Base-by-base conservation (phyloP, 2,797 vertebrate genomes). In the Chelon labrosus region DNA sequence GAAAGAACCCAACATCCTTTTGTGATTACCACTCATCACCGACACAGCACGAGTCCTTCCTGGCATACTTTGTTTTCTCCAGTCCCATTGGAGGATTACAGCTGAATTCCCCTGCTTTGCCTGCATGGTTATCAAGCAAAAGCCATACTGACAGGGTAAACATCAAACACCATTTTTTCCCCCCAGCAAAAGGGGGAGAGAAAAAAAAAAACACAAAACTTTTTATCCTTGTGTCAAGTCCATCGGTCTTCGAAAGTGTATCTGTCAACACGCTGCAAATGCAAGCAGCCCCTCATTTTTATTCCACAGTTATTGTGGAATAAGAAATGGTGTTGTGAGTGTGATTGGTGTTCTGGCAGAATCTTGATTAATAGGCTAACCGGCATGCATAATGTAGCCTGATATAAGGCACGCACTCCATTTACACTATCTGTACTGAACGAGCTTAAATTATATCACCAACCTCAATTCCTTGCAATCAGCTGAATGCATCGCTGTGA, bases 131-230 rank as follows among this genome's bases (percentile, higher is more conserved):
- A 83, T 86, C 80, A 73, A 79, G 75, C 54, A 38, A 19, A 17
- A 56, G 62, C 63, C 72, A 70, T 71, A 84, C 71, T 79, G 81
- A 79, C 84, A 74, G 62, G 60, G n/a, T 52, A 65, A 77, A 77
- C 68, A 83, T 80, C 79, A 80, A 71, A 79, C 54, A 35, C 35
- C 39, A 49, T 61, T 69, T 75, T 59, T 63, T 77, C 53, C 65
- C 59, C 59, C 19, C 0, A 22, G 44, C 25, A 42, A 63, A 50
- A 78, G 60, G 13, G 9, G 47, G 22, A 4, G 12, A 7, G 1
- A 10, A 12, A 14, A 65, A 39, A 35, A 10, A 47, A 17, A 47
- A 17, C 10, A 59, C 7, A 38, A 64, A 70, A 62, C 25, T 66
- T 83, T 79, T 71, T 72, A 79, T 78, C 55, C 51, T 31, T 35